Base-by-base conservation (phyloP, 2,888 invertebrate species). In the Scrobipalpa costella region DNA sequence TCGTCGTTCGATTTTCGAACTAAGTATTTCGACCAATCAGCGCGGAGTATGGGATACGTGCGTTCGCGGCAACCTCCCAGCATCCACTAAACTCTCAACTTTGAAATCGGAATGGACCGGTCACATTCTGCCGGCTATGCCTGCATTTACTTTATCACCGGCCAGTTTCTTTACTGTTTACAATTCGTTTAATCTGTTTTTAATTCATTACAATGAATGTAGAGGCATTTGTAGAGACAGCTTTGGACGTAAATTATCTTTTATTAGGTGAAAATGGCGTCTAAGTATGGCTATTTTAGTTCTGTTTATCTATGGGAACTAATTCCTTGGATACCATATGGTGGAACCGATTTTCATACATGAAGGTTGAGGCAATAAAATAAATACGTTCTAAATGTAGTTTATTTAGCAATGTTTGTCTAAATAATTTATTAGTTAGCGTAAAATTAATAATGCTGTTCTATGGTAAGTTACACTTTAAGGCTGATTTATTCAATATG, bases 1-100 rank as follows among this genome's bases (percentile, higher is more conserved):
- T n/a, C n/a, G n/a, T n/a, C n/a, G n/a, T 58, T 58, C 61, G 36
- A 50, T 27, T 61, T 57, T 65, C 63, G 65, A 57, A 33, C 36
- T 13, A n/a, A n/a, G n/a, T n/a, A 1, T n/a, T 49, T 47, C 57
- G 61, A 40, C 19, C 50, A 62, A 65, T 61, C 57, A 52, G 27
- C 27, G n/a, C 36, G 57, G 60, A 49, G 58, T 52, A 47, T 44
- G 17, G 17, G 33, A 63, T 68, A 71, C 80, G 81, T 77, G 71
- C 79, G 78, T 62, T 62, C 74, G 63, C 61, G 61, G 19, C 76
- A 67, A 67, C 67, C 57, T 67, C 79, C 47, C 82, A 82, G 82
- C 80, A 76, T 82, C 82, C 78, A 83, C 83, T 82, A 71, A 66
- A 67, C 69, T 47, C 21, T 38, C 13, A 8, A 52, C 17, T 40